These are phyloP conservation scores for Lamellibrachia satsuma DNA, from an alignment of 2,888 invertebrate genomes.

Conservation along the genomic window DNA sequence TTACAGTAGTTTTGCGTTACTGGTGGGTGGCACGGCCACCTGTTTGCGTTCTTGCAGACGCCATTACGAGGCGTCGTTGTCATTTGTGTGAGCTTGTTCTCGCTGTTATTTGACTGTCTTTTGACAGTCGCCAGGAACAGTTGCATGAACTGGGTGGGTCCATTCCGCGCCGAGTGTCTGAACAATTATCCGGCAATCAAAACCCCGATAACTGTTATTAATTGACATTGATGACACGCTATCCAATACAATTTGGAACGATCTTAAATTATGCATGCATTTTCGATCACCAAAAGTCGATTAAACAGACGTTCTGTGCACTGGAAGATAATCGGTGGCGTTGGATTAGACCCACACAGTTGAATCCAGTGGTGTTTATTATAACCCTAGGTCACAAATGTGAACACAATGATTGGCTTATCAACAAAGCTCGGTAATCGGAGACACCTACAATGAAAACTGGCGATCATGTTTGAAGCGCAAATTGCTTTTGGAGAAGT, in stretches of 20 bases:
- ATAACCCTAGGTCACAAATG: not conserved
- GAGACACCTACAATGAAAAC: not conserved
- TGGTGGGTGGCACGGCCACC: not conserved
- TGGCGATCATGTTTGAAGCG: slow-evolving; percentile 9
- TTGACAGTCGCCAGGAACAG: slow-evolving; percentile 4
- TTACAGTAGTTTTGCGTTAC: slow-evolving; percentile 17
- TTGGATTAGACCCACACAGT: slow-evolving; percentile 6
- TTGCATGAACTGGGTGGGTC: slow-evolving; percentile 12
- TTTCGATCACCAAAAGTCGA: not conserved
- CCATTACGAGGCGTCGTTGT: not conserved
- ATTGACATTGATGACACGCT: not conserved
- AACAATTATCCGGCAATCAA: not conserved
- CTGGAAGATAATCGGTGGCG: not conserved
- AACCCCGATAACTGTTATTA: not conserved
- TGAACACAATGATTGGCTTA: slow-evolving; percentile 17
- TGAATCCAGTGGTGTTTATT: not conserved
- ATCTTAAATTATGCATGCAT: slow-evolving; percentile 1
- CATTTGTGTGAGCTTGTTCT: slow-evolving; percentile 3
- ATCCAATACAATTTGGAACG: not conserved
- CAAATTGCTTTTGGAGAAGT: slow-evolving; percentile 17
- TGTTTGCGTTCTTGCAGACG: slow-evolving; percentile 5
- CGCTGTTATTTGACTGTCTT: slow-evolving; percentile 11
- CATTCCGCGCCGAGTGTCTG: not conserved
- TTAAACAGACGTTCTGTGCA: not conserved
- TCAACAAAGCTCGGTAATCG: slow-evolving; percentile 1